Percentiles rank a stretch among this genome's conserved stretches.
Evolutionary conservation across 2,888 invertebrate species (phyloP).

Genomic region (Agelastica alni): DNA sequence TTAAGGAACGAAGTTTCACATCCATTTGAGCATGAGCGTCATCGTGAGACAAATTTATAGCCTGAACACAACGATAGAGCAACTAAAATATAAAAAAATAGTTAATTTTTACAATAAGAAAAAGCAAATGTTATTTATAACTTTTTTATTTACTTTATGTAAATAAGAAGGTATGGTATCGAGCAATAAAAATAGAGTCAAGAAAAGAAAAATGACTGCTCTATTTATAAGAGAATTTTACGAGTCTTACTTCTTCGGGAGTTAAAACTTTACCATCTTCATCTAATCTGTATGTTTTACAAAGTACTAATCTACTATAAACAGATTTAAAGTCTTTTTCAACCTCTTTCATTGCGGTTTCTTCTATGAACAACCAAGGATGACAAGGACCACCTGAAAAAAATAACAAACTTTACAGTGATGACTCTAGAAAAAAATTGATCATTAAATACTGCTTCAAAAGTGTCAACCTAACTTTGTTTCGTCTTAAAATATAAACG

Average conservation of each 20-base stretch:
- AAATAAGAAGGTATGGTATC: too few species aligned
- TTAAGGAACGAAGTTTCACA: constrained; percentile 92
- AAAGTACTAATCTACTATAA: constrained; percentile 93
- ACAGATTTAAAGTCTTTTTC: constrained; percentile 98
- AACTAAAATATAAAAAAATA: constrained; percentile 58
- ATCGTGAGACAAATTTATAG: constrained; percentile 94
- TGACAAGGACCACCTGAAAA: constrained; percentile 85
- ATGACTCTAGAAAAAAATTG: neutral
- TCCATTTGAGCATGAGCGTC: constrained; percentile 98
- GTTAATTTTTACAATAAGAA: too few species aligned
- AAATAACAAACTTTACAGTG: neutral
- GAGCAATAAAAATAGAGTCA: too few species aligned
- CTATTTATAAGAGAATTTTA: too few species aligned
- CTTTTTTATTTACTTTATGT: too few species aligned
- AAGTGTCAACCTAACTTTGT: too few species aligned
- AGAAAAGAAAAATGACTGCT: too few species aligned
- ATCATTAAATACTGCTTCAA: too few species aligned
- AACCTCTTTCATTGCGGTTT: constrained; percentile 94
- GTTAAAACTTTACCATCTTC: constrained; percentile 99
- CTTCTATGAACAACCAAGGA: constrained; percentile 98
- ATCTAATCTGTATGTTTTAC: constrained; percentile 97
- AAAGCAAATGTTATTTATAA: too few species aligned
- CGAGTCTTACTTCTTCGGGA: constrained; percentile 91
- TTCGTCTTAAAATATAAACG: too few species aligned
- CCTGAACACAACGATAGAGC: constrained; percentile 92